Conservation (phyloP, 2,797 vertebrate species). For the Enoplosus armatus region DNA sequence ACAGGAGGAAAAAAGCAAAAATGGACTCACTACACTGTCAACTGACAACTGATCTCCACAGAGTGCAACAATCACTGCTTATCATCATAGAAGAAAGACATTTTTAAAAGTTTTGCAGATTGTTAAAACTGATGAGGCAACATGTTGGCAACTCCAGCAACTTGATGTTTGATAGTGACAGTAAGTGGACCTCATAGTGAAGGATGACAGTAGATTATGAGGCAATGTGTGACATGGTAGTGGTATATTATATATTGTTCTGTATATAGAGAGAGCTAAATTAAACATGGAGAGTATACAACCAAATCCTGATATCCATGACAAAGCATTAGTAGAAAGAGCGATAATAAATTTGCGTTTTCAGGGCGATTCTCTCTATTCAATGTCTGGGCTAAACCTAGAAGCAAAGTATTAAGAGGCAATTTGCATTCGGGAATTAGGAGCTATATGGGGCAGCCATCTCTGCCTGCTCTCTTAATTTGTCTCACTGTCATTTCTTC, state of each 20-base stretch:
- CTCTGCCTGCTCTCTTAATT: conserved; percentile 63
- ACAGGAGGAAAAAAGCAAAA: conserved; percentile 1
- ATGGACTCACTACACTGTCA: background rate
- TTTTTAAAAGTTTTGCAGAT: conserved; percentile 13
- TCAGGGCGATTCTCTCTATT: background rate
- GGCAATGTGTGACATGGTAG: background rate
- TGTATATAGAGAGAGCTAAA: background rate
- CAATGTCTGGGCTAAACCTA: conserved; percentile 26
- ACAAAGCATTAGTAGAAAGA: conserved; percentile 23
- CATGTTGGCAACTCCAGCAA: conserved; percentile 17
- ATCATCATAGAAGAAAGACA: conserved; percentile 20
- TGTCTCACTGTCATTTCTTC: conserved; percentile 77
- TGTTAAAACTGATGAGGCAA: conserved; percentile 36
- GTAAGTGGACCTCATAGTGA: background rate
- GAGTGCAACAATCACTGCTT: conserved; percentile 5
- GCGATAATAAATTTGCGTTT: conserved; percentile 10
- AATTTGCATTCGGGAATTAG: conserved; percentile 66
- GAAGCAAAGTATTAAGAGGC: conserved; percentile 40
- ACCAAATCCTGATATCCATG: background rate
- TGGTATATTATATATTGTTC: background rate
- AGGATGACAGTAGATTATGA: background rate
- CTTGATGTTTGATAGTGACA: conserved; percentile 7
- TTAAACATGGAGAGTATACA: background rate
- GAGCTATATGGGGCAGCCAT: conserved; percentile 47
- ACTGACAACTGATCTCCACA: conserved; percentile 30